phyloP scores from a whole-genome alignment of 2,888 invertebrate genomes.

The Ennomos quercinarius region DNA sequence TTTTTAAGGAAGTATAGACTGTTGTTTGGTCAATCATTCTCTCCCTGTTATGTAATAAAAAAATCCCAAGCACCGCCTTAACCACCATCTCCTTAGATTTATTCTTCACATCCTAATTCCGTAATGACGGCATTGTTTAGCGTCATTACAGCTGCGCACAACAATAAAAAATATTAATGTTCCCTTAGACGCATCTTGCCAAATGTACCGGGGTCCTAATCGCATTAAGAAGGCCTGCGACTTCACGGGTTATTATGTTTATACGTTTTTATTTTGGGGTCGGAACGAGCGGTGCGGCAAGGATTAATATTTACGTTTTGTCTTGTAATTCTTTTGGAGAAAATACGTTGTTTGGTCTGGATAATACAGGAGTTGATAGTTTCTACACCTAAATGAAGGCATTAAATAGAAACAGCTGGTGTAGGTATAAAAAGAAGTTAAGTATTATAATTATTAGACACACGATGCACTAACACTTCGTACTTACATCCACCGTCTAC shows the following conservation, averaged over 20 bases:
- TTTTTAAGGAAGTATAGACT: no score
- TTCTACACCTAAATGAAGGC: no score
- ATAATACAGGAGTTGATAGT: no score
- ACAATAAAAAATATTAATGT: constrained; percentile 83
- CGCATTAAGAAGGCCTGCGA: constrained; percentile 73
- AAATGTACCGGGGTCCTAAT: constrained; percentile 69
- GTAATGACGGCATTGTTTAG: constrained; percentile 63
- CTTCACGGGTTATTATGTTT: constrained; percentile 80
- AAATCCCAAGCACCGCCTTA: neutral
- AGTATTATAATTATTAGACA: no score
- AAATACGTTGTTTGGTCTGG: neutral
- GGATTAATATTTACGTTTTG: constrained; percentile 56
- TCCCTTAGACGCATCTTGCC: constrained; percentile 51
- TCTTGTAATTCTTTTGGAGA: constrained; percentile 38
- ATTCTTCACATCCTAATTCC: constrained; percentile 15
- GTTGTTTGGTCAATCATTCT: no score
- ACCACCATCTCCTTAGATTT: constrained; percentile 2
- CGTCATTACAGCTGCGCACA: constrained; percentile 68
- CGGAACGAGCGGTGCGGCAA: constrained; percentile 52
- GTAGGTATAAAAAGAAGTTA: no score
- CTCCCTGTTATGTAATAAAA: neutral
- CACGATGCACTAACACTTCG: no score
- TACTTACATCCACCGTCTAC: no score
- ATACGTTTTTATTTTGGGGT: constrained; percentile 74
- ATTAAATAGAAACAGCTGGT: no score